These are phyloP conservation scores for Cartodere bifasciata DNA, from an alignment of 2,888 invertebrate genomes.

Conservation along the genomic window DNA sequence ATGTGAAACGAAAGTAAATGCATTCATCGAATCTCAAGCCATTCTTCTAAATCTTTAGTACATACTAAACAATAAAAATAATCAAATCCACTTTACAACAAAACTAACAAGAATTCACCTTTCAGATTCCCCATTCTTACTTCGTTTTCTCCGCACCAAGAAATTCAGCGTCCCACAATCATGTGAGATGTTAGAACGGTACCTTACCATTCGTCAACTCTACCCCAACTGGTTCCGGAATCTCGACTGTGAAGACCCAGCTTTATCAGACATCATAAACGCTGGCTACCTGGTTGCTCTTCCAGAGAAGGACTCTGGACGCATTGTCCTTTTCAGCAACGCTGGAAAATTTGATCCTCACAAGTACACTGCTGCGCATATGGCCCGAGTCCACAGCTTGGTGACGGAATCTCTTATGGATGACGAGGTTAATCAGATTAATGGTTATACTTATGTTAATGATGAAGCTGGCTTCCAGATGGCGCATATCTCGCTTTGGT, in stretches of 20 bases:
- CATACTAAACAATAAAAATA: too few relatives aligned
- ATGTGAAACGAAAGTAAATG: too few relatives aligned
- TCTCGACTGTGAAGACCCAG: conserved; percentile 66
- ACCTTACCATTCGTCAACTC: conserved; percentile 71
- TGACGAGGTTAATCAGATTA: conserved; percentile 70
- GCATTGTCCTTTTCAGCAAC: conserved; percentile 65
- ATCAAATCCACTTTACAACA: too few relatives aligned
- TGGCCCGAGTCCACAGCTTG: conserved; percentile 75
- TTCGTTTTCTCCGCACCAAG: conserved; percentile 75
- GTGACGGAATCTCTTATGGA: conserved; percentile 76
- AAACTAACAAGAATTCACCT: too few relatives aligned
- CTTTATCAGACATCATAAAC: conserved; percentile 66
- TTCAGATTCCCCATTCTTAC: conserved; percentile 63
- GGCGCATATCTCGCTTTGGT: conserved; percentile 74
- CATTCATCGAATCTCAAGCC: too few relatives aligned
- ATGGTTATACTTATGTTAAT: conserved; percentile 74
- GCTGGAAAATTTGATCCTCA: conserved; percentile 48
- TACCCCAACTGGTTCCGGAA: conserved; percentile 80
- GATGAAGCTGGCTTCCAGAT: conserved; percentile 74
- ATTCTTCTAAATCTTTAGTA: too few relatives aligned
- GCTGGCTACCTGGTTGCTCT: conserved; percentile 67
- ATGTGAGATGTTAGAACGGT: conserved; percentile 77
- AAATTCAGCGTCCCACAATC: conserved; percentile 79
- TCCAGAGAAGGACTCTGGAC: conserved; percentile 60
- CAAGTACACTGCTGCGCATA: conserved; percentile 58